Percentiles rank a stretch among this genome's conserved stretches.
These are phyloP conservation scores for Musca domestica DNA, from an alignment of 1,140 invertebrate species.

Conservation along the genomic window DNA sequence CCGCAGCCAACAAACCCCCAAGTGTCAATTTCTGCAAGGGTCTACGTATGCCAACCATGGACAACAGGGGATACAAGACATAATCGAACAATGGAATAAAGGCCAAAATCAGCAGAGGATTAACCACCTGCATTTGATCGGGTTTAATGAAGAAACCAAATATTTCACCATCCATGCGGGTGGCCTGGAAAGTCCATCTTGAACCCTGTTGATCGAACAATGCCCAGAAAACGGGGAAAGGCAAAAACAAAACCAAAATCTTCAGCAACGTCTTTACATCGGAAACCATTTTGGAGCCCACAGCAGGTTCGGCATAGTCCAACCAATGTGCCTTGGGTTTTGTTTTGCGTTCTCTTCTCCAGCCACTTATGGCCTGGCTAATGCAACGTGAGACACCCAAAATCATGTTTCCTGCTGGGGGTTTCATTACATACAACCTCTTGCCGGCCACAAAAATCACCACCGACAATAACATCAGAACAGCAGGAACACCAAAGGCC, in stretches of 20 bases:
- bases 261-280: slow-evolving; percentile 67
- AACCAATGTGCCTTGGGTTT: slow-evolving; percentile 67
- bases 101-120: slow-evolving; percentile 79
- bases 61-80: slow-evolving; percentile 64
- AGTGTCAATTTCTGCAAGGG: slow-evolving; percentile 73
- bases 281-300: slow-evolving; percentile 61
- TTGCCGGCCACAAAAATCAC: slow-evolving; percentile 80
- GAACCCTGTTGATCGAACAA: slow-evolving; percentile 85
- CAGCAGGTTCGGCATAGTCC: slow-evolving; percentile 76
- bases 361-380: slow-evolving; percentile 56
- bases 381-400: slow-evolving; percentile 75
- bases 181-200: slow-evolving; percentile 92
- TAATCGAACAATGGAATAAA: slow-evolving; percentile 87
- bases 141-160: slow-evolving; percentile 69
- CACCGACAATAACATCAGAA: slow-evolving; percentile 82
- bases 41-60: slow-evolving; percentile 52
- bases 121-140: slow-evolving; percentile 88
- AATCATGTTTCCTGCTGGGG: slow-evolving; percentile 81
- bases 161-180: slow-evolving; percentile 82
- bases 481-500: slow-evolving; percentile 88
- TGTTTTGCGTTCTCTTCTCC: slow-evolving; percentile 58
- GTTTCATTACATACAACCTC: slow-evolving; percentile 71
- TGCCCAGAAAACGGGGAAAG: slow-evolving; percentile 81
- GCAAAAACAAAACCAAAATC: slow-evolving; percentile 72
- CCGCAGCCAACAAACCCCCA: slow-evolving; percentile 82